phyloP scores from a whole-genome alignment of 2,888 invertebrate genomes.

The Julus scandinavius region DNA sequence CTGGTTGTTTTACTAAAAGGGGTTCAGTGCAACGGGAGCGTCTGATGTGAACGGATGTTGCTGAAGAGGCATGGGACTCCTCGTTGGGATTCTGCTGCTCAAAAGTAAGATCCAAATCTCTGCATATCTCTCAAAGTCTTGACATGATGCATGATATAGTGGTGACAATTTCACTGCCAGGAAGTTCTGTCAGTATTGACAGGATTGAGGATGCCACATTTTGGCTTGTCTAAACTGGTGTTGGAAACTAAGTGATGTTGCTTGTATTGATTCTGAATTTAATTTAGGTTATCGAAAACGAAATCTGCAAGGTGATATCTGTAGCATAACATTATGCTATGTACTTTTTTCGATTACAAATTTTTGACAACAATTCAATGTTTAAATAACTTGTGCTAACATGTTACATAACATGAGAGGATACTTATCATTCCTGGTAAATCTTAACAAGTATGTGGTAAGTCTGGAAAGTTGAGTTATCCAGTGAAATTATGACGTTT shows the following conservation, averaged over 20 bases:
- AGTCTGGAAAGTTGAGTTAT: too few species aligned
- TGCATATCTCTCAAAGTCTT: not conserved
- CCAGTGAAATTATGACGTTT: not conserved
- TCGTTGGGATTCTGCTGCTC: not conserved
- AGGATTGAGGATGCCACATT: too few species aligned
- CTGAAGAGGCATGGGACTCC: not conserved
- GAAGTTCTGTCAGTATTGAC: not conserved
- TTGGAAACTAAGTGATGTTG: not conserved
- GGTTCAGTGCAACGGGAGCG: not conserved
- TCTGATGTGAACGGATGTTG: not conserved
- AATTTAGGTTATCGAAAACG: too few species aligned
- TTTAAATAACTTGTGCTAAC: too few species aligned
- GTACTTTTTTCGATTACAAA: too few species aligned
- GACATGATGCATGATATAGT: not conserved
- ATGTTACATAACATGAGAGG: too few species aligned
- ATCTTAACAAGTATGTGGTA: too few species aligned
- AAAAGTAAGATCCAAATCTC: not conserved
- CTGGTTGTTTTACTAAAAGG: not conserved
- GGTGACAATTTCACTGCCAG: not conserved
- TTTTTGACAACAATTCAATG: too few species aligned
- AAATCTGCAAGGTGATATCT: too few species aligned
- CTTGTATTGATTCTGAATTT: not conserved
- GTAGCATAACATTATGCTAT: too few species aligned
- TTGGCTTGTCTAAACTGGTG: not conserved
- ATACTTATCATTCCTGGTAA: too few species aligned